These are phyloP conservation scores for Globicephala melas DNA, from an alignment of 2,113 vertebrate species.

Conservation along the genomic window DNA sequence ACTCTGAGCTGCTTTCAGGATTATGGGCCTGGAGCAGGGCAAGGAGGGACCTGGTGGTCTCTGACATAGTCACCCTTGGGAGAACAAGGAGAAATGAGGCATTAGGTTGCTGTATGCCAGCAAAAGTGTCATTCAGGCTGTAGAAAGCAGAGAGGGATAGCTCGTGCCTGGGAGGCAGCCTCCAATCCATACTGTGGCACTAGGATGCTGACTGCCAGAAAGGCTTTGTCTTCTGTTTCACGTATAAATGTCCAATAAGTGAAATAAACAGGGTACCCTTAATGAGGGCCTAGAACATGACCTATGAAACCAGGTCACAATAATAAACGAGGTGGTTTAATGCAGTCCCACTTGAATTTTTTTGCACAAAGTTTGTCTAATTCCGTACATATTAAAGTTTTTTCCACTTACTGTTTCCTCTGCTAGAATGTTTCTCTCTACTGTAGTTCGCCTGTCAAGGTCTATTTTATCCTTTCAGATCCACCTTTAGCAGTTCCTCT, in stretches of 20 bases:
- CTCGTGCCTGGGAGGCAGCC: not conserved
- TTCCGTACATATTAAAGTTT: not conserved
- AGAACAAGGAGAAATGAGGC: not conserved
- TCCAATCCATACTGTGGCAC: not conserved
- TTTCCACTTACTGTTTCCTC: not conserved
- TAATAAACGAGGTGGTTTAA: constrained; percentile 9
- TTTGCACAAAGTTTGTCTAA: not conserved
- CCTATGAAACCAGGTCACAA: not conserved
- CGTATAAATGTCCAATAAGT: not conserved
- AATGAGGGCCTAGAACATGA: not conserved
- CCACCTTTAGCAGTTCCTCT: not conserved
- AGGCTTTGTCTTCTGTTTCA: not conserved
- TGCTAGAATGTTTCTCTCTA: not conserved
- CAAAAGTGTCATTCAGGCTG: not conserved
- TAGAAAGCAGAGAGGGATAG: not conserved
- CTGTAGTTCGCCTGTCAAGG: not conserved
- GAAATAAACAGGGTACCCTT: not conserved
- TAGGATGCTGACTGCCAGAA: not conserved
- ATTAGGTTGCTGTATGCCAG: not conserved
- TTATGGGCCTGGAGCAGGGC: not conserved
- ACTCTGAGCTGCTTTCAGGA: constrained; percentile 14
- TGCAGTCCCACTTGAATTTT: not conserved
- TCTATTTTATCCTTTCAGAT: not conserved
- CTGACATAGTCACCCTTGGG: not conserved
- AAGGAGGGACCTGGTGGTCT: not conserved